phyloP scores from a whole-genome alignment of 1,140 invertebrate species.

The Sminthurides bifidus region DNA sequence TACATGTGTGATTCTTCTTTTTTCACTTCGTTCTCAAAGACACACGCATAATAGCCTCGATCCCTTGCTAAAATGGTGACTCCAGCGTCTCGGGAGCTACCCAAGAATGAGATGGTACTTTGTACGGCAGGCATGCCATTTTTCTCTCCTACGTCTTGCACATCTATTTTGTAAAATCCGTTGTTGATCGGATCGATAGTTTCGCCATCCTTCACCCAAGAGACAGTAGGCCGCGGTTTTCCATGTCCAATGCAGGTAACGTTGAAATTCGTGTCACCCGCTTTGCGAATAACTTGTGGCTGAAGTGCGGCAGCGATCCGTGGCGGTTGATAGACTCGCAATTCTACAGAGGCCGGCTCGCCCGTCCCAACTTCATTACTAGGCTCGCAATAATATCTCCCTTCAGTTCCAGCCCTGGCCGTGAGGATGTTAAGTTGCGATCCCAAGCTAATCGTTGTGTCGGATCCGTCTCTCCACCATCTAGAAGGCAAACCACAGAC shows the following conservation, averaged over 20 bases:
- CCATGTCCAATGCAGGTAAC: constrained; percentile 72
- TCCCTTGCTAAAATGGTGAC: constrained; percentile 69
- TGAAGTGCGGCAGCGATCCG: constrained; percentile 66
- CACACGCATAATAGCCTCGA: constrained; percentile 72
- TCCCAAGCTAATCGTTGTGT: constrained; percentile 55
- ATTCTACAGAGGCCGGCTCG: constrained; percentile 61
- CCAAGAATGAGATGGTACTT: constrained; percentile 65
- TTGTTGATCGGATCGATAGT: constrained; percentile 52
- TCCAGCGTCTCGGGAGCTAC: constrained; percentile 52
- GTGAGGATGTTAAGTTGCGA: constrained; percentile 71
- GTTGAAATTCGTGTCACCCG: constrained; percentile 66
- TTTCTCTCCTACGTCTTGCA: constrained; percentile 54
- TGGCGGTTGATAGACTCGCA: constrained; percentile 77
- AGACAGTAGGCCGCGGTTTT: constrained; percentile 68
- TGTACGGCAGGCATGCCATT: constrained; percentile 66
- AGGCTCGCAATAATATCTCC: constrained; percentile 76
- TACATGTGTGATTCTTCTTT: constrained; percentile 74
- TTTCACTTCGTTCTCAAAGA: constrained; percentile 80
- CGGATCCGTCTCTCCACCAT: constrained; percentile 69
- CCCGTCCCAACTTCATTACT: constrained; percentile 76
- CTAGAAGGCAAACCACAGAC: constrained; percentile 32
- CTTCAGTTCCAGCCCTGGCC: constrained; percentile 69
- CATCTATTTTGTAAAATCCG: constrained; percentile 61
- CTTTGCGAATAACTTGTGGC: constrained; percentile 40
- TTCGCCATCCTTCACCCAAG: constrained; percentile 74